Evolutionary conservation across 1,140 invertebrate species (phyloP).

Genomic region (Pseudomyrmex concolor): DNA sequence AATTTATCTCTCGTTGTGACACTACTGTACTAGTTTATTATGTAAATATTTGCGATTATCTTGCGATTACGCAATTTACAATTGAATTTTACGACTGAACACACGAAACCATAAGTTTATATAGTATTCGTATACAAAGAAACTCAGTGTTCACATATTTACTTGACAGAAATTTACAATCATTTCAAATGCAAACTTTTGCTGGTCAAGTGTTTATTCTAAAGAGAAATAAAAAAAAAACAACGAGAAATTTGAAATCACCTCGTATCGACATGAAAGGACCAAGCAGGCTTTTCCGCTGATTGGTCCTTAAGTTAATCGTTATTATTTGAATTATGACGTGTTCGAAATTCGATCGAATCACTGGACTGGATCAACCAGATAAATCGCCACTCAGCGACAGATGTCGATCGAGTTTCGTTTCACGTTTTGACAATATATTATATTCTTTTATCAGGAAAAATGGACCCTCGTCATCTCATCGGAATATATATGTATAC

Average conservation of each 20-base stretch:
- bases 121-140: not conserved
- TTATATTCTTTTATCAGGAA: constrained; percentile 71
- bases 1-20: not conserved
- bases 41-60: constrained; percentile 11
- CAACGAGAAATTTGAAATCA: constrained; percentile 6
- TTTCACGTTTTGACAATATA: constrained; percentile 10
- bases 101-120: not conserved
- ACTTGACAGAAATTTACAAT: too few relatives aligned
- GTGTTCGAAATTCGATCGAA: constrained; percentile 78
- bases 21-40: not conserved
- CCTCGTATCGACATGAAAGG: constrained; percentile 26
- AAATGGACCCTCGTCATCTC: constrained; percentile 78
- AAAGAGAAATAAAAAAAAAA: constrained; percentile 7
- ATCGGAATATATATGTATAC: constrained; percentile 38
- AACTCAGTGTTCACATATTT: not conserved
- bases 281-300: constrained; percentile 13
- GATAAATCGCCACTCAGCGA: constrained; percentile 62
- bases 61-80: not conserved
- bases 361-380: constrained; percentile 81
- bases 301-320: constrained; percentile 2
- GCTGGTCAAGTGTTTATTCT: not conserved
- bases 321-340: constrained; percentile 25
- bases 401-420: constrained; percentile 79
- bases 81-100: not conserved
- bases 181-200: too few relatives aligned